Percentiles rank a stretch among this genome's conserved stretches.
Evolutionary conservation across 2,888 invertebrate species (phyloP).

Genomic region (Thalpophila matura): DNA sequence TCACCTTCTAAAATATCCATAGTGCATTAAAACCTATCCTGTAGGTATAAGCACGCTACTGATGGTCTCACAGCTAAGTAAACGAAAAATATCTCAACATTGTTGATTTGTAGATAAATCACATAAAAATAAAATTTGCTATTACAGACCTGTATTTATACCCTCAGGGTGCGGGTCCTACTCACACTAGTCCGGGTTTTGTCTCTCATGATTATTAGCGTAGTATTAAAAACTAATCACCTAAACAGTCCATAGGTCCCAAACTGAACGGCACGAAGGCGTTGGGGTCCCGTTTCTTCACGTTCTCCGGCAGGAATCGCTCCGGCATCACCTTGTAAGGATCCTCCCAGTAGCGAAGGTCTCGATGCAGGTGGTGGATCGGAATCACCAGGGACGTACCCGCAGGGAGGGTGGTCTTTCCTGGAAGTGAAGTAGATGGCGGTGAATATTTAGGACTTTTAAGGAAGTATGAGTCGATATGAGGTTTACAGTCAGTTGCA

Average conservation of each 20-base stretch:
- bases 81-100: no score
- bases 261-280: constrained; percentile 83
- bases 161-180: no score
- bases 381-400: constrained; percentile 80
- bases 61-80: no score
- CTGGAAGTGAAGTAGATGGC: constrained; percentile 64
- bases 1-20: no score
- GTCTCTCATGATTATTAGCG: no score
- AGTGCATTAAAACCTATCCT: background rate
- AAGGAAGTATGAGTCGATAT: no score
- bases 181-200: no score
- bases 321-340: constrained; percentile 79
- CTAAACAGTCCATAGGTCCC: constrained; percentile 85
- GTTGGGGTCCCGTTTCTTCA: constrained; percentile 76
- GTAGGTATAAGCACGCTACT: no score
- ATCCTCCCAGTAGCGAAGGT: constrained; percentile 79
- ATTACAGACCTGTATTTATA: background rate
- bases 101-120: no score
- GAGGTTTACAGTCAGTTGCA: no score
- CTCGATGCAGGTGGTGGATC: constrained; percentile 80
- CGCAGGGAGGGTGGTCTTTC: constrained; percentile 76
- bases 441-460: background rate
- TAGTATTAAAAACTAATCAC: constrained; percentile 56
- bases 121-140: no score
- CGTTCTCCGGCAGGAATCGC: constrained; percentile 79